phyloP scores from a whole-genome alignment of 2,113 vertebrate genomes.

The Odontesthes bonariensis region DNA sequence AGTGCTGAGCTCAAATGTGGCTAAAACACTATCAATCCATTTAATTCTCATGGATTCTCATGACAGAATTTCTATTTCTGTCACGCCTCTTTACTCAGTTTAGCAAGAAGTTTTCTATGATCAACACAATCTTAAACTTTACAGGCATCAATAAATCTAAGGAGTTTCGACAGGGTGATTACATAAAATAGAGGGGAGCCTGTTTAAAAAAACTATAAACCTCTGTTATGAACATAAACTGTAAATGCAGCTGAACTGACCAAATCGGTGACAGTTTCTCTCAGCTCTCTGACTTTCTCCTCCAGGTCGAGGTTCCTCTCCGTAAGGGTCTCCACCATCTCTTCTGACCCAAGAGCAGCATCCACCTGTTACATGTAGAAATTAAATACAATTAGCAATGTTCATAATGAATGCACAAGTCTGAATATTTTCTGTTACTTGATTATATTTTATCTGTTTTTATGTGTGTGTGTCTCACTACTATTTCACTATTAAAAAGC shows the following conservation, averaged over 20 bases:
- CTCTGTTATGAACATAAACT: not conserved
- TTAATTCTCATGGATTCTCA: too few species aligned
- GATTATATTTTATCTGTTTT: not conserved
- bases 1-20: too few species aligned
- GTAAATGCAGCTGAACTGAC: slow-evolving; percentile 52
- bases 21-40: too few species aligned
- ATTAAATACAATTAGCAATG: too few species aligned
- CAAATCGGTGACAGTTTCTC: slow-evolving; percentile 81
- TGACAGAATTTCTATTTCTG: too few species aligned
- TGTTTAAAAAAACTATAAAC: too few species aligned
- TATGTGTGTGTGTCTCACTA: not conserved
- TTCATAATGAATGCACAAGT: not conserved
- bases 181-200: too few species aligned
- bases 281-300: slow-evolving; percentile 95
- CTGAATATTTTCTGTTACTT: not conserved
- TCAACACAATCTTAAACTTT: too few species aligned
- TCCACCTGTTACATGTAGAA: slow-evolving; percentile 87
- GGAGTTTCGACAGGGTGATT: too few species aligned
- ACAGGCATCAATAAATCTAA: too few species aligned
- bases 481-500: not conserved
- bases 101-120: too few species aligned
- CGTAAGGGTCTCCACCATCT: slow-evolving; percentile 97
- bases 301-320: slow-evolving; percentile 96
- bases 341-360: slow-evolving; percentile 94
- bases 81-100: too few species aligned